Evolutionary conservation across 2,888 invertebrate species (phyloP).

Genomic region (Melanophora roralis): DNA sequence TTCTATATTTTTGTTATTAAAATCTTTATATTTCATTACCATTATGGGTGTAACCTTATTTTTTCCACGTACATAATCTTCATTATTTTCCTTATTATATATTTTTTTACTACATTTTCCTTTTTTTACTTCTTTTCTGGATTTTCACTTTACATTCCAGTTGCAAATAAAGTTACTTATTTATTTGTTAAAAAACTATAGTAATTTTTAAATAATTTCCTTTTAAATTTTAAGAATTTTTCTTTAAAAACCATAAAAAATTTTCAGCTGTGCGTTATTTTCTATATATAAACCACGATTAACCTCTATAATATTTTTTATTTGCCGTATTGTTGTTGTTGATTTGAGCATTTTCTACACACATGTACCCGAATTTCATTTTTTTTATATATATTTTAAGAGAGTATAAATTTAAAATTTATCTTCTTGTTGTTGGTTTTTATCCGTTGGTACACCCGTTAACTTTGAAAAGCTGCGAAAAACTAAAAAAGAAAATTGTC

Average conservation of each 20-base stretch:
- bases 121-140: slow-evolving; percentile 47
- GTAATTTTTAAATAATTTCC: not conserved
- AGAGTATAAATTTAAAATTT: not conserved
- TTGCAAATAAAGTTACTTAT: not conserved
- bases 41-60: slow-evolving; percentile 63
- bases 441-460: slow-evolving; percentile 66
- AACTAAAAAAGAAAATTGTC: slow-evolving; percentile 64
- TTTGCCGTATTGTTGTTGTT: slow-evolving; percentile 31
- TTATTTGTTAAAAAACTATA: slow-evolving; percentile 9
- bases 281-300: slow-evolving; percentile 72
- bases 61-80: slow-evolving; percentile 38
- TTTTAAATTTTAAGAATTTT: slow-evolving; percentile 30
- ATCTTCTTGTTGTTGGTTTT: not conserved
- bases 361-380: slow-evolving; percentile 65
- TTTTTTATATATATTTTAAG: slow-evolving; percentile 39
- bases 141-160: slow-evolving; percentile 30
- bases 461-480: slow-evolving; percentile 71
- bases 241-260: slow-evolving; percentile 49
- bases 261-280: slow-evolving; percentile 73
- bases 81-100: slow-evolving; percentile 17
- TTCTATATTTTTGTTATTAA: not conserved
- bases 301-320: slow-evolving; percentile 53
- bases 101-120: not conserved
- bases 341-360: slow-evolving; percentile 42
- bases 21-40: not conserved